phyloP scores from a whole-genome alignment of 2,888 invertebrate species.

The Sarcophaga variegata region DNA sequence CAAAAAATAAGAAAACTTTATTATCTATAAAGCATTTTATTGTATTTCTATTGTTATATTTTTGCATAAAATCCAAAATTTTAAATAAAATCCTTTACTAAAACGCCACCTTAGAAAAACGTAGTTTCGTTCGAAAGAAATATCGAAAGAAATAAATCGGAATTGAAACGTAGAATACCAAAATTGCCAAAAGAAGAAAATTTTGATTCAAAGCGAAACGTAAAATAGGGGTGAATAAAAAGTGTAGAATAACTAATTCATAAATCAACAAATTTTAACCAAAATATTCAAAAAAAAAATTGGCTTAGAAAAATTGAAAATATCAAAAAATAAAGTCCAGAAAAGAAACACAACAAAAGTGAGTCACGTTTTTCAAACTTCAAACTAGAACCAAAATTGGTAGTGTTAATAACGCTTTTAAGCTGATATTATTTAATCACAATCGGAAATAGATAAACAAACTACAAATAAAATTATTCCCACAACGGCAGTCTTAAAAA shows the following conservation, averaged over 20 bases:
- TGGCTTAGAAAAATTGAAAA: conserved; percentile 13
- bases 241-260: neutral
- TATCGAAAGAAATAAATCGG: too few relatives aligned
- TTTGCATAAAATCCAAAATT: too few relatives aligned
- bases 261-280: neutral
- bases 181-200: too few relatives aligned
- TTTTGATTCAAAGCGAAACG: neutral
- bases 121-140: too few relatives aligned
- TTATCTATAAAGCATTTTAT: too few relatives aligned
- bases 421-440: neutral
- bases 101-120: too few relatives aligned
- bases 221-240: neutral
- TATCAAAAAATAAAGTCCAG: too few relatives aligned
- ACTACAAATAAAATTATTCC: neutral
- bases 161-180: too few relatives aligned
- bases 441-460: conserved; percentile 11
- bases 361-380: conserved; percentile 61
- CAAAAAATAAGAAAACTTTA: too few relatives aligned
- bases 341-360: conserved; percentile 38
- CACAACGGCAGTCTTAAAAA: too few relatives aligned
- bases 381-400: neutral
- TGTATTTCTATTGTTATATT: too few relatives aligned
- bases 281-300: neutral
- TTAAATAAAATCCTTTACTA: too few relatives aligned
- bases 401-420: neutral